A percentile compares a stretch with the other conserved stretches of the same genome.
phyloP scores from a whole-genome alignment of 2,888 invertebrate species.

The Muschampia plurimacula region DNA sequence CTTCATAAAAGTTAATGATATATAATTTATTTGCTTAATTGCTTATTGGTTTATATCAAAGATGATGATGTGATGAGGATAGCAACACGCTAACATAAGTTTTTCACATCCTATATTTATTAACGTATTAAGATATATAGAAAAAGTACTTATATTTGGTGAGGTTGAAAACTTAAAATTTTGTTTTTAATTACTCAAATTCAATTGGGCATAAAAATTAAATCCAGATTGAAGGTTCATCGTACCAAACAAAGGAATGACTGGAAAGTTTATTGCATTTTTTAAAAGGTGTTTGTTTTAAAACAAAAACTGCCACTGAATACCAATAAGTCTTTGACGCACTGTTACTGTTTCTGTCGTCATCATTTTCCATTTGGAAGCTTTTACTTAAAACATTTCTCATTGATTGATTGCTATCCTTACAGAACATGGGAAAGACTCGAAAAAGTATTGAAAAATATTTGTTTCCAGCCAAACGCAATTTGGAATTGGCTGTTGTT shows the following conservation, averaged over 20 bases:
- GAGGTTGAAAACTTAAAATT: too few relatives aligned
- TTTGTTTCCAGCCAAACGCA: slow-evolving; percentile 15
- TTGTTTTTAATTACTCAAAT: too few relatives aligned
- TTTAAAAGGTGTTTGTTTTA: not conserved
- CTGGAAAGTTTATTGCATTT: not conserved
- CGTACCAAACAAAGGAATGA: not conserved
- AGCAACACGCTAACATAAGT: too few relatives aligned
- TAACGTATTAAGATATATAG: too few relatives aligned
- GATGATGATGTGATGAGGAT: too few relatives aligned
- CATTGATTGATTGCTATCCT: slow-evolving; percentile 28
- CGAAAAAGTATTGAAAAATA: slow-evolving; percentile 8
- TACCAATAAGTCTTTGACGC: not conserved
- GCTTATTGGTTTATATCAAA: too few relatives aligned
- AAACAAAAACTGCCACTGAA: not conserved
- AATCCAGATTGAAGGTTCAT: too few relatives aligned
- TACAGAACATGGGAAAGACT: not conserved
- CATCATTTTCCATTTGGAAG: slow-evolving; percentile 22
- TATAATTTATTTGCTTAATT: too few relatives aligned
- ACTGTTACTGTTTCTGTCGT: slow-evolving; percentile 1
- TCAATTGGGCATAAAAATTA: too few relatives aligned
- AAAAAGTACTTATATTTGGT: too few relatives aligned
- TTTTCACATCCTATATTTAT: too few relatives aligned
- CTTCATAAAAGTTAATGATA: too few relatives aligned
- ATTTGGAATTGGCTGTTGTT: slow-evolving; percentile 29
- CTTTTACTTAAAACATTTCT: slow-evolving; percentile 11